A percentile compares a stretch with the other conserved stretches of the same genome.
Evolutionary conservation across 2,888 invertebrate genomes (phyloP).

Genomic region (Chironomus riparius): DNA sequence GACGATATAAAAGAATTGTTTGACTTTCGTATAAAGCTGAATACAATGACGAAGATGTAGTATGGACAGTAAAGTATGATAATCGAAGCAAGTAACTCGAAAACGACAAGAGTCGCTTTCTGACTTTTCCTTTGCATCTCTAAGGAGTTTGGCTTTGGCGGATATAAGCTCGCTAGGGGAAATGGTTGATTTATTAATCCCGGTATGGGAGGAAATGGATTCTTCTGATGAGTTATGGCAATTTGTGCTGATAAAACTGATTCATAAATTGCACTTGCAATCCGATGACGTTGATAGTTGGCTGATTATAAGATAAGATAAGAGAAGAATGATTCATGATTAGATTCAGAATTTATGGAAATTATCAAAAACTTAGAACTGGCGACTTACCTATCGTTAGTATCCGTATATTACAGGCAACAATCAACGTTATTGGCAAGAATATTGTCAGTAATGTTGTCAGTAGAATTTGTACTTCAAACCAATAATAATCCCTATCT

Average conservation of each 20-base stretch:
- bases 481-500: constrained; percentile 23
- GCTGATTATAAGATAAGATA: not conserved
- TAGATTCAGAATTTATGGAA: no score
- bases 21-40: constrained; percentile 31
- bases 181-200: constrained; percentile 35
- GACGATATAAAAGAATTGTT: constrained; percentile 36
- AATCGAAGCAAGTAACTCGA: constrained; percentile 63
- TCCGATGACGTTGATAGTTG: constrained; percentile 66
- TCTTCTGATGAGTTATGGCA: constrained; percentile 71
- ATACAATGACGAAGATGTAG: constrained; percentile 46
- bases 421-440: constrained; percentile 48
- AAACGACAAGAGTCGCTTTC: constrained; percentile 41
- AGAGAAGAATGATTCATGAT: no score
- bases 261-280: constrained; percentile 77
- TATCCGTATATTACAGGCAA: constrained; percentile 51
- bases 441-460: constrained; percentile 48
- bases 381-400: constrained; percentile 33
- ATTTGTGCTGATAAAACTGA: constrained; percentile 76
- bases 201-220: constrained; percentile 69
- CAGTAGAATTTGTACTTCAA: constrained; percentile 42
- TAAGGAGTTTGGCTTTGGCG: constrained; percentile 15
- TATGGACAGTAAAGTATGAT: constrained; percentile 66
- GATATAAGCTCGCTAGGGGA: not conserved
- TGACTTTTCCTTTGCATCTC: constrained; percentile 18
- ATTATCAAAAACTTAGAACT: no score